phyloP scores from a whole-genome alignment of 2,113 vertebrate species.

The Terrapene triunguis region DNA sequence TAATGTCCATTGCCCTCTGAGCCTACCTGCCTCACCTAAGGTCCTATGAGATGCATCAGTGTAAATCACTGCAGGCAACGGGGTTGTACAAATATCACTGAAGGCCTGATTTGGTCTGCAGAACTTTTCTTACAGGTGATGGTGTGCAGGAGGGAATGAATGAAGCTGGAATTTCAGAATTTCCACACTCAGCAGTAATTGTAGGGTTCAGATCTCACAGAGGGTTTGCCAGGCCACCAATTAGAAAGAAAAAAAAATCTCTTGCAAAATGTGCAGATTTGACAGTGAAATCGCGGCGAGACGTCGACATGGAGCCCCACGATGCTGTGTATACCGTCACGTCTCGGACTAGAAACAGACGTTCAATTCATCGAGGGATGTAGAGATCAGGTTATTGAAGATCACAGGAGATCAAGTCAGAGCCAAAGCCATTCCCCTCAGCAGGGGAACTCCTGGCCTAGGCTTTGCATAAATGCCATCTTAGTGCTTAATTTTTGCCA shows the following conservation, averaged over 20 bases:
- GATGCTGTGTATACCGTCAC: neutral
- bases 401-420: neutral
- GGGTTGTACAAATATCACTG: neutral
- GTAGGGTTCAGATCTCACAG: neutral
- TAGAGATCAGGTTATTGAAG: neutral
- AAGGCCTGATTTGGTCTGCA: neutral
- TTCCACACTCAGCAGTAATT: neutral
- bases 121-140: neutral
- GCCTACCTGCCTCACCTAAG: neutral
- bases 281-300: neutral
- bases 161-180: neutral
- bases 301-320: neutral
- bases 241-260: neutral
- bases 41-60: neutral
- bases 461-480: neutral
- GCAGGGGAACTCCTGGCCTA: neutral
- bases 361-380: too few species aligned
- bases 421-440: neutral
- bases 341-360: neutral
- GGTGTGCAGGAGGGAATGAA: neutral
- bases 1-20: neutral
- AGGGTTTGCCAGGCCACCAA: neutral
- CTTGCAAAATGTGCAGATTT: neutral
- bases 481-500: neutral
- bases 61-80: neutral